Base-by-base conservation (phyloP, 2,113 vertebrate species). In the Onychostruthus taczanowskii region DNA sequence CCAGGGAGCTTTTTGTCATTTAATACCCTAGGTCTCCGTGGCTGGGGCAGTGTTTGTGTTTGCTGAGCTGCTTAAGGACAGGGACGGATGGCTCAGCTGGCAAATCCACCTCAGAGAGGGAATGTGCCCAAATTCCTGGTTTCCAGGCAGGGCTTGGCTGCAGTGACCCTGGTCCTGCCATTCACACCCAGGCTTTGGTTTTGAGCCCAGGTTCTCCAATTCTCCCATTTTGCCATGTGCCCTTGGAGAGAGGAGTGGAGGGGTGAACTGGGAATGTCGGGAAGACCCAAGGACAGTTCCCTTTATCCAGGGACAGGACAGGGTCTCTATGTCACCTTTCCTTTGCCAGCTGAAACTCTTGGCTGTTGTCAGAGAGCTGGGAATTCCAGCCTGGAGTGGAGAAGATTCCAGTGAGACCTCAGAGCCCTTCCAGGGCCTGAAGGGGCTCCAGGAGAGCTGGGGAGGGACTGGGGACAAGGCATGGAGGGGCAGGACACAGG, bases 1-100 rank as follows among this genome's bases (percentile, higher is more conserved):
- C 69, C 28, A 17, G 53, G 58, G 7, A 3, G 2, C 3, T 24
- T 21, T 67, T 47, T 23, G 50, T 27, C 39, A 3, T 72, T 44
- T 37, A 13, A 35, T 9, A 0, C 2, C 20, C 12, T 3, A 6
- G 13, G 5, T 16, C 39, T 10, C 61, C 5, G 2, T 15, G 69
- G 27, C 8, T 19, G 26, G 7, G 41, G 68, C 2, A 13, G 12
- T 2, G 14, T 18, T 52, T 30, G 0, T 22, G n/a, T 49, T 35
- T 21, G 22, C 44, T 26, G 0, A 73, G 79, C 63, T 90, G 44
- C 75, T 21, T 1, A 9, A 21, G 73, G 61, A 6, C 2, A 7
- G 20, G 49, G 31, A 26, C 0, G 18, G 84, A 15, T 8, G 58
- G 39, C n/a, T 53, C 19, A 47, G 59, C 50, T 52, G 46, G 76